Percentiles rank a stretch among this genome's conserved stretches.
These are phyloP conservation scores for Campoletis raptor DNA, from an alignment of 2,888 invertebrate species.

Conservation along the genomic window DNA sequence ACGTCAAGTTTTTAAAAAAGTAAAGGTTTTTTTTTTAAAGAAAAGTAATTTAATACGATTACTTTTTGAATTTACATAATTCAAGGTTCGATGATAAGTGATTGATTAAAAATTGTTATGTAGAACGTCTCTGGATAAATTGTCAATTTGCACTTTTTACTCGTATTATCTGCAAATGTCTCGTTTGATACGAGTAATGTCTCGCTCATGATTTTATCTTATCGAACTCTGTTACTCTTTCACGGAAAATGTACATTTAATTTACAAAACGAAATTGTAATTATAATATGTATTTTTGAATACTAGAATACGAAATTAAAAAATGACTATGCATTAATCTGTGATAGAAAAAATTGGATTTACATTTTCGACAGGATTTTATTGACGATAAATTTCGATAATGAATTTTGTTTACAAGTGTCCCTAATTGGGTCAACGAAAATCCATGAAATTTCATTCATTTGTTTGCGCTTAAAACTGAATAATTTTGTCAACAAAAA, in stretches of 20 bases:
- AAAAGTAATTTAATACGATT: not conserved
- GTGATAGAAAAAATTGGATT: not conserved
- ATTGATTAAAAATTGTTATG: not conserved
- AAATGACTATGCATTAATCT: not conserved
- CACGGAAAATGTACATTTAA: not conserved
- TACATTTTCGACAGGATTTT: no score
- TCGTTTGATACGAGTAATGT: not conserved
- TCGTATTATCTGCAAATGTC: not conserved
- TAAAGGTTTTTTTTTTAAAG: not conserved
- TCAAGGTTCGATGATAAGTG: not conserved
- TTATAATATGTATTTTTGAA: not conserved
- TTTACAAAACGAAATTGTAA: not conserved
- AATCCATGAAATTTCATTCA: no score
- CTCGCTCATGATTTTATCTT: conserved; percentile 4
- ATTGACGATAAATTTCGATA: not conserved
- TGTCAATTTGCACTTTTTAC: not conserved
- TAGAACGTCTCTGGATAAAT: not conserved
- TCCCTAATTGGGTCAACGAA: no score
- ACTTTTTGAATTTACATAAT: no score
- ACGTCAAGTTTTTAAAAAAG: not conserved
- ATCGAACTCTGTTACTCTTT: not conserved
- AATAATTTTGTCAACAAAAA: not conserved
- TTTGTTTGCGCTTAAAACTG: no score
- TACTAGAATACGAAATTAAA: not conserved
- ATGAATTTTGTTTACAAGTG: not conserved